These are phyloP conservation scores for Eubasilissa splendida DNA, from an alignment of 2,888 invertebrate species.

Conservation along the genomic window DNA sequence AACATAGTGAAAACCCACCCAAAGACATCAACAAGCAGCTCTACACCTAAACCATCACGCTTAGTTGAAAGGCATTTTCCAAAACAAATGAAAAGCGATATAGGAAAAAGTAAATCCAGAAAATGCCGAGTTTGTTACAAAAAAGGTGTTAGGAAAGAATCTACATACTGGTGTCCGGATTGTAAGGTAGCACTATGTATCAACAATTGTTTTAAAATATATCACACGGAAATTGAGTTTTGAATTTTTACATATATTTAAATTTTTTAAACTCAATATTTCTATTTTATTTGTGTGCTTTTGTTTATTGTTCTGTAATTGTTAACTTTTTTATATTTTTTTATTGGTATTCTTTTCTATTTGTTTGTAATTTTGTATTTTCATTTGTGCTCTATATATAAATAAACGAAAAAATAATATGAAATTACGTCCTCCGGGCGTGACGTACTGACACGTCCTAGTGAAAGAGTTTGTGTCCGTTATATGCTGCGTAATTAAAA, in stretches of 20 bases:
- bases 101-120: too few species aligned
- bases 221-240: constrained; percentile 57
- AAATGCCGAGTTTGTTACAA: too few species aligned
- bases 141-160: too few species aligned
- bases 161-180: too few species aligned
- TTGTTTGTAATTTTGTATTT: constrained; percentile 42
- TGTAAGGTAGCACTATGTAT: too few species aligned
- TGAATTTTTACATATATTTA: constrained; percentile 55
- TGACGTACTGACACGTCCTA: too few species aligned
- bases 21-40: constrained; percentile 59
- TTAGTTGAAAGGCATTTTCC: constrained; percentile 58
- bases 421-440: neutral
- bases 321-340: constrained; percentile 48
- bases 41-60: constrained; percentile 59
- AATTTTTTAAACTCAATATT: too few species aligned
- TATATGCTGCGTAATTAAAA: constrained; percentile 2
- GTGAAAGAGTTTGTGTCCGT: neutral
- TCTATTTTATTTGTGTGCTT: constrained; percentile 53
- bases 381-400: constrained; percentile 41
- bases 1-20: constrained; percentile 56
- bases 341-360: constrained; percentile 29
- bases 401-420: constrained; percentile 39
- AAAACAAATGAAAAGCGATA: constrained; percentile 58
- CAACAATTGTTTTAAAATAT: constrained; percentile 57
- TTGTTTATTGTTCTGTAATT: constrained; percentile 48